Conservation (phyloP, 2,797 vertebrate species). For the Mastacembelus armatus region DNA sequence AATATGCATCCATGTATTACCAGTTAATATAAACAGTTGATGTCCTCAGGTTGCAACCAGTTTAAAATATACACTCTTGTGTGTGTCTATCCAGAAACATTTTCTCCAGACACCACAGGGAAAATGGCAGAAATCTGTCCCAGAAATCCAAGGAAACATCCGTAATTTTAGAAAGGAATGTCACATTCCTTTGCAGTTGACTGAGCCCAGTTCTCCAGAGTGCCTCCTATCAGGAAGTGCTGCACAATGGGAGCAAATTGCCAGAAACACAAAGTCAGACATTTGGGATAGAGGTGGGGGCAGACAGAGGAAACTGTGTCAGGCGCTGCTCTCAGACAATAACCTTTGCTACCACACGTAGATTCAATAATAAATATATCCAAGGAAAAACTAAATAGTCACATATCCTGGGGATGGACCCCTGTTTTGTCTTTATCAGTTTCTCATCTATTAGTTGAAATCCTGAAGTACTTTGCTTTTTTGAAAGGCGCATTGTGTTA, state of each 20-base stretch:
- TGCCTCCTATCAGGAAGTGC: slow-evolving; percentile 85
- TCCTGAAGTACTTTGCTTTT: neutral
- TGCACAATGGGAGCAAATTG: slow-evolving; percentile 85
- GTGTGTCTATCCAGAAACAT: slow-evolving; percentile 68
- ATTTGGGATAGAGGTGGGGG: slow-evolving; percentile 74
- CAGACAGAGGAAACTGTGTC: slow-evolving; percentile 76
- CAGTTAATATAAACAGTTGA: slow-evolving; percentile 35
- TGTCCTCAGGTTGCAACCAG: slow-evolving; percentile 22
- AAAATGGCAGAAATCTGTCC: slow-evolving; percentile 75
- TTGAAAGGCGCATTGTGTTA: neutral
- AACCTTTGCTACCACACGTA: slow-evolving; percentile 38
- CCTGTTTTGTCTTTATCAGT: neutral
- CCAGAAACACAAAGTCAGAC: slow-evolving; percentile 85
- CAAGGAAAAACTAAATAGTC: neutral
- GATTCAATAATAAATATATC: slow-evolving; percentile 31
- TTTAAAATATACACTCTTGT: slow-evolving; percentile 15
- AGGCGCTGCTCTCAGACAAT: slow-evolving; percentile 57
- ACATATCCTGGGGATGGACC: neutral
- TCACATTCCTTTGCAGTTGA: slow-evolving; percentile 86
- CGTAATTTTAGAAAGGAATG: slow-evolving; percentile 83
- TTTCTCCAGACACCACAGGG: slow-evolving; percentile 72
- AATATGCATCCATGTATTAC: slow-evolving; percentile 6
- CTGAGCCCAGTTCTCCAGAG: slow-evolving; percentile 81
- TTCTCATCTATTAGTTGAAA: neutral
- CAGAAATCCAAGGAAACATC: slow-evolving; percentile 83